Conservation (phyloP, 2,113 vertebrate species). For the Neopipo cinnamomea region DNA sequence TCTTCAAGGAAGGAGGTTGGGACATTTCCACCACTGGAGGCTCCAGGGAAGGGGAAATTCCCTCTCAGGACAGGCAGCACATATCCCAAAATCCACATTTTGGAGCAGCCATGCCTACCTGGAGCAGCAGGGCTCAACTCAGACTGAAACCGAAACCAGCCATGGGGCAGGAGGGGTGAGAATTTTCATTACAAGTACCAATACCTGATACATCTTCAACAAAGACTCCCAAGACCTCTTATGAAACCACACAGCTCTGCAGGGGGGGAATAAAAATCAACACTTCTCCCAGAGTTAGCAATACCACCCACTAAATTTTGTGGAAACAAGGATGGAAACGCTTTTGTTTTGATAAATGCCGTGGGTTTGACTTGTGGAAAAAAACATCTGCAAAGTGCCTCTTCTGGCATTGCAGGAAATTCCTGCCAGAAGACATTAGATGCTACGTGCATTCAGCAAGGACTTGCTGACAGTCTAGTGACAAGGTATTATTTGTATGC, state of each 20-base stretch:
- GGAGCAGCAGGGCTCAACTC: background rate
- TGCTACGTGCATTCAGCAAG: background rate
- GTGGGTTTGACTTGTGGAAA: background rate
- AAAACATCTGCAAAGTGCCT: background rate
- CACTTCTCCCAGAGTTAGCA: background rate
- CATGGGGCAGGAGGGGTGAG: rapidly evolving
- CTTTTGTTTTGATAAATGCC: background rate
- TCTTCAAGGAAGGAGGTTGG: rapidly evolving
- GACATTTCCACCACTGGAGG: background rate
- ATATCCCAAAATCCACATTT: background rate
- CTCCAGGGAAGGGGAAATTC: background rate
- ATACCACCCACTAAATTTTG: background rate
- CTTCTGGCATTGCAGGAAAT: background rate
- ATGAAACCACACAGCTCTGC: background rate
- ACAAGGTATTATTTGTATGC: background rate
- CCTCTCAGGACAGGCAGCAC: rapidly evolving
- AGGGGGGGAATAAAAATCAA: background rate
- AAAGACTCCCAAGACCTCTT: background rate
- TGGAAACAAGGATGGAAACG: background rate
- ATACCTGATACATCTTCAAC: background rate
- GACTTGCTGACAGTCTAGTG: background rate
- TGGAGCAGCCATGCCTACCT: background rate
- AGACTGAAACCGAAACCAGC: background rate
- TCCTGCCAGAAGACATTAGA: background rate
- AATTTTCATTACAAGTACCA: background rate